A percentile compares a stretch with the other conserved stretches of the same genome.
Conservation (phyloP, 1,140 invertebrate species). For the Trypoxylus dichotomus region DNA sequence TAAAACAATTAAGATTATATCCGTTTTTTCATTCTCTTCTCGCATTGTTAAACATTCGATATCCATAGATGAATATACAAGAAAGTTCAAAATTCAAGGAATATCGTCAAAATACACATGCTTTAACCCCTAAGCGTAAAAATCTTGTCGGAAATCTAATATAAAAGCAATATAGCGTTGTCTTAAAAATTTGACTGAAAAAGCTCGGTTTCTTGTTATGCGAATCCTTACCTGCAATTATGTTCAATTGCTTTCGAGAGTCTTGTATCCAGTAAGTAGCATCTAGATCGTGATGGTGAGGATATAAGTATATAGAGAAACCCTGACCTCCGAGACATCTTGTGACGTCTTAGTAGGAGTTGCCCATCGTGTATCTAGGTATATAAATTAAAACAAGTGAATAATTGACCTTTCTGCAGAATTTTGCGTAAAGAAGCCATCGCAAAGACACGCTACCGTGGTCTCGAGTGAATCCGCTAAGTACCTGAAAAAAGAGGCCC, state of each 20-base stretch:
- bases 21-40: background rate
- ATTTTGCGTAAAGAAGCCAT: background rate
- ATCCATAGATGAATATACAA: background rate
- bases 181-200: too few species aligned
- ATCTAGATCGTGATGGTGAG: background rate
- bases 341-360: background rate
- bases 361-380: background rate
- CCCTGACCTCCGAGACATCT: background rate
- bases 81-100: background rate
- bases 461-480: background rate
- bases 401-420: background rate
- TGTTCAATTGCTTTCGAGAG: too few species aligned
- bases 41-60: background rate
- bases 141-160: too few species aligned
- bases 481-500: background rate
- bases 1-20: background rate
- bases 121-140: too few species aligned
- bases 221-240: too few species aligned
- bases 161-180: too few species aligned
- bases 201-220: too few species aligned
- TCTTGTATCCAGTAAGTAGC: too few species aligned
- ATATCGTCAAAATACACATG: too few species aligned
- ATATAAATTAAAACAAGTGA: background rate
- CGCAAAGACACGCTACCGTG: background rate
- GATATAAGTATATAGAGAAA: background rate